phyloP scores from a whole-genome alignment of 37 sponge, comb jelly and placozoan species.

The Cliona cf. orientalis region DNA sequence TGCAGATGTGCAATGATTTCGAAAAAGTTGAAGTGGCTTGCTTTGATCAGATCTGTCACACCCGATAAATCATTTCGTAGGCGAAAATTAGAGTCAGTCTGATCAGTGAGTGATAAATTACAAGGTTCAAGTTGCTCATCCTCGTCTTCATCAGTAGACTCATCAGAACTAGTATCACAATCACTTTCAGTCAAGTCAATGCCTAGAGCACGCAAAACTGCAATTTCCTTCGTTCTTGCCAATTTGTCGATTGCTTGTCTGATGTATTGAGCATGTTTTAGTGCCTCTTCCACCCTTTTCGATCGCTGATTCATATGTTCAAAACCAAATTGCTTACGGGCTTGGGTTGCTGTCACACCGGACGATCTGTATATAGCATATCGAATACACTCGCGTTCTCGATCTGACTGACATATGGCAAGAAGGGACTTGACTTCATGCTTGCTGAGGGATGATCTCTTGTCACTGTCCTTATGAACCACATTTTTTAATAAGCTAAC shows the following conservation, averaged over 20 bases:
- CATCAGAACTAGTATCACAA: not conserved
- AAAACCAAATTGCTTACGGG: not conserved
- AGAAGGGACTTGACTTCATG: no score
- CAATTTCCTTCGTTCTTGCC: no score
- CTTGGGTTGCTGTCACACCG: constrained; percentile 4
- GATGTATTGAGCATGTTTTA: not conserved
- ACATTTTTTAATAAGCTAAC: not conserved
- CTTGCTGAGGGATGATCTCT: constrained; percentile 1
- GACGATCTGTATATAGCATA: constrained; percentile 23
- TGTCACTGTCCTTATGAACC: not conserved
- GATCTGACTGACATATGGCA: no score
- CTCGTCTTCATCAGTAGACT: no score
- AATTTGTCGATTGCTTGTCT: not conserved
- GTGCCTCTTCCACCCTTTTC: not conserved
- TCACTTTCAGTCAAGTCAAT: not conserved
- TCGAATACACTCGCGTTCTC: constrained; percentile 14
- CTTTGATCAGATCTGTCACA: no score
- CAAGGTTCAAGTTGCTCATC: no score
- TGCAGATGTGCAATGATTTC: no score
- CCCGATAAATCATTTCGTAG: no score
- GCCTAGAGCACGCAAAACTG: not conserved
- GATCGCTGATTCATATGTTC: not conserved
- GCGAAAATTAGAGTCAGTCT: no score
- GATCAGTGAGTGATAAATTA: no score
- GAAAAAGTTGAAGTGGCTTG: no score